phyloP scores from a whole-genome alignment of 1,140 invertebrate species.

The Berghia stephanieae region DNA sequence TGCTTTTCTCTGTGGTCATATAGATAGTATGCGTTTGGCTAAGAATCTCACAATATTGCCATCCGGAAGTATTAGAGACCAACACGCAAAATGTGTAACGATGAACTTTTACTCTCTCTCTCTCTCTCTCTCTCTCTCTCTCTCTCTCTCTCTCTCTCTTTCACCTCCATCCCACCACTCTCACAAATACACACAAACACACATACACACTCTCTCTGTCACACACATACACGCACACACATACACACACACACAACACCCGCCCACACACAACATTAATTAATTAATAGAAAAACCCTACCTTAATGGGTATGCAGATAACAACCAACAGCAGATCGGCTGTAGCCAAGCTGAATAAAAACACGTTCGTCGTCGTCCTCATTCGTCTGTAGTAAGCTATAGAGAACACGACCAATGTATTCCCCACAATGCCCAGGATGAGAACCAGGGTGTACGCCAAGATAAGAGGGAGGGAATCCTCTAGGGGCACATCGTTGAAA shows the following conservation, averaged over 20 bases:
- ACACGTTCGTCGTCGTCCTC: constrained; percentile 77
- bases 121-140: not conserved
- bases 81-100: too few relatives aligned
- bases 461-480: constrained; percentile 72
- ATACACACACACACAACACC: constrained; percentile 9
- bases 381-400: constrained; percentile 70
- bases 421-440: constrained; percentile 73
- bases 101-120: not conserved
- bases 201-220: constrained; percentile 1
- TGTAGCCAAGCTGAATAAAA: constrained; percentile 75
- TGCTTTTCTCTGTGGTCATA: too few relatives aligned
- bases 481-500: constrained; percentile 42
- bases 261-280: not conserved
- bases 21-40: too few relatives aligned
- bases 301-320: constrained; percentile 81
- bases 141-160: not conserved
- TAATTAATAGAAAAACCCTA: constrained; percentile 59
- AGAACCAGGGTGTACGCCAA: constrained; percentile 75
- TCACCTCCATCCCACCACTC: too few relatives aligned
- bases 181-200: constrained; percentile 1
- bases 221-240: constrained; percentile 8
- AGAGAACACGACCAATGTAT: constrained; percentile 73
- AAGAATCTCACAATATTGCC: too few relatives aligned
- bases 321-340: constrained; percentile 78
- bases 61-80: too few relatives aligned